Conservation (phyloP, 2,113 vertebrate genomes). For the Saguinus midas region DNA sequence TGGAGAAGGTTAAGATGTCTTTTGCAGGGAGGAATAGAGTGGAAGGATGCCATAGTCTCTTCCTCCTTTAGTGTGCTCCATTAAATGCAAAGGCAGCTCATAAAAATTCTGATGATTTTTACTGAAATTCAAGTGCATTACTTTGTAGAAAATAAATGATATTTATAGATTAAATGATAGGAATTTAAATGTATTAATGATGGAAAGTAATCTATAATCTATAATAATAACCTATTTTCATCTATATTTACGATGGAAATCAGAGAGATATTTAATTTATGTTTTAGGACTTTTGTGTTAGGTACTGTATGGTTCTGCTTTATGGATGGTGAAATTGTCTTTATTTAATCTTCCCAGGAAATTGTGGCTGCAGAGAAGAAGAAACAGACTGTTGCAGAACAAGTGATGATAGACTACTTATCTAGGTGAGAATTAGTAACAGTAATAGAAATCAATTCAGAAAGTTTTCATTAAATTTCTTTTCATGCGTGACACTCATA, state of each 20-base stretch:
- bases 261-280: background rate
- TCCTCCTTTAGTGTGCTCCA: background rate
- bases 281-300: background rate
- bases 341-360: constrained; percentile 81
- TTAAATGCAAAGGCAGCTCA: background rate
- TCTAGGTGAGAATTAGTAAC: constrained; percentile 81
- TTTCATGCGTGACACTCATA: background rate
- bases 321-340: background rate
- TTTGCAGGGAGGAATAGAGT: background rate
- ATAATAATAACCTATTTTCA: too few species aligned
- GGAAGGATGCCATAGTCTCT: background rate
- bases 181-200: background rate
- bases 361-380: constrained; percentile 83
- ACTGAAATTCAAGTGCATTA: background rate
- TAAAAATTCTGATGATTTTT: background rate
- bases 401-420: constrained; percentile 89
- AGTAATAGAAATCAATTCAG: background rate
- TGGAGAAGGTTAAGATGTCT: background rate
- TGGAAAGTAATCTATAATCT: background rate
- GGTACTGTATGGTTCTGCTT: background rate
- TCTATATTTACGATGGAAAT: background rate
- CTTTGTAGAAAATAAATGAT: background rate
- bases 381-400: constrained; percentile 86
- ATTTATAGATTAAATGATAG: background rate
- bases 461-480: background rate